Conservation (phyloP, 1,140 invertebrate genomes). For the Diachasmimorpha longicaudata region DNA sequence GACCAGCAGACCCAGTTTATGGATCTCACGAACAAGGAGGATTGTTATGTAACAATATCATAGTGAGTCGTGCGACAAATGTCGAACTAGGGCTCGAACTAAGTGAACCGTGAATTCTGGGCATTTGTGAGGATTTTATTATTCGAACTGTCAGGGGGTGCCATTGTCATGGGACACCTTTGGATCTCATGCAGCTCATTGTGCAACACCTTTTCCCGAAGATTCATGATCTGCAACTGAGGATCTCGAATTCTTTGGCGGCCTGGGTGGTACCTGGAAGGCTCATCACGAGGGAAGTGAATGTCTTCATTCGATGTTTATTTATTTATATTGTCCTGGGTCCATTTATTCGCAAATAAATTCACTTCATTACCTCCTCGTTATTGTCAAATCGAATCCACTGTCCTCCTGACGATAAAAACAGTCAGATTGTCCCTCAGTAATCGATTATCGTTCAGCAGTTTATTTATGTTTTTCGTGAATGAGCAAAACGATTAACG, state of each 20-base stretch:
- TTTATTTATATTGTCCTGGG: too few relatives aligned
- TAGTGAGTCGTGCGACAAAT: conserved; percentile 3
- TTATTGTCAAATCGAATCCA: too few relatives aligned
- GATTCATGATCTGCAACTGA: background rate
- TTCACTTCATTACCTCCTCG: too few relatives aligned
- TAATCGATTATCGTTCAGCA: too few relatives aligned
- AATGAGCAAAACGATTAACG: background rate
- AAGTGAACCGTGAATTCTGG: conserved; percentile 3
- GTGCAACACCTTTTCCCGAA: background rate
- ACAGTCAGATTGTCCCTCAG: too few relatives aligned
- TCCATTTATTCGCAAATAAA: too few relatives aligned
- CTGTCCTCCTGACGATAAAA: too few relatives aligned
- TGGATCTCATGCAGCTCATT: background rate
- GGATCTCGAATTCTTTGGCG: background rate
- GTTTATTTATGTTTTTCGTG: background rate
- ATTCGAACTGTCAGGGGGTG: background rate
- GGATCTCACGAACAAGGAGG: background rate
- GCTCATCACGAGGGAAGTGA: background rate
- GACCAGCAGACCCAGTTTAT: background rate
- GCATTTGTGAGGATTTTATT: background rate
- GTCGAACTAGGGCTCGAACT: conserved; percentile 3
- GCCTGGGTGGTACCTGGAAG: background rate
- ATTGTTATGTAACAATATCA: conserved; percentile 7
- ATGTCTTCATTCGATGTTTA: background rate
- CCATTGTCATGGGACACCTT: background rate